These are phyloP conservation scores for Phacellophora camtschatica DNA, from an alignment of 30 jellyfish, hydroid and myxozoan genomes.

Conservation along the genomic window DNA sequence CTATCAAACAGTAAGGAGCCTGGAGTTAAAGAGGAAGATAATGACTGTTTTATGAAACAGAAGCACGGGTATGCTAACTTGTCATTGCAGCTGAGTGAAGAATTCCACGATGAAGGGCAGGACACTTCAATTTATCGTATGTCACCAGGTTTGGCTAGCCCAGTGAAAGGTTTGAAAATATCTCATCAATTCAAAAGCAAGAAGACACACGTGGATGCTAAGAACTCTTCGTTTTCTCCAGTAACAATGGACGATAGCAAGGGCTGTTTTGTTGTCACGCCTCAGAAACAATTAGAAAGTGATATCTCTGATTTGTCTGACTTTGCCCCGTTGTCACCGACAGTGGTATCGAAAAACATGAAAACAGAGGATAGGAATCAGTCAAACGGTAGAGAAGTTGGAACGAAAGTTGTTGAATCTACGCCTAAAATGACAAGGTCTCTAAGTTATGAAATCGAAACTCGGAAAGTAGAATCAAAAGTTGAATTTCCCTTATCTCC, in stretches of 20 bases:
- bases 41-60: too few relatives aligned
- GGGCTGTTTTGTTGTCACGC: background rate
- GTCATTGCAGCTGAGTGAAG: too few relatives aligned
- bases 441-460: background rate
- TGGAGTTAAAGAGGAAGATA: too few relatives aligned
- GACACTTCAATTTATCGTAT: background rate
- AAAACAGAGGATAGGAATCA: background rate
- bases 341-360: background rate
- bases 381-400: background rate
- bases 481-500: constrained; percentile 3
- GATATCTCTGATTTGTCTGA: background rate
- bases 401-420: background rate
- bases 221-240: background rate
- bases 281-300: background rate
- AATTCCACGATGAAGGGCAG: too few relatives aligned
- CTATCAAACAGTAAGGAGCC: too few relatives aligned
- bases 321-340: constrained; percentile 2
- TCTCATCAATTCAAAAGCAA: too few relatives aligned
- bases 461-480: background rate
- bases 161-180: too few relatives aligned
- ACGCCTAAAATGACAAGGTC: constrained; percentile 1
- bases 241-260: background rate
- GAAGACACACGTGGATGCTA: too few relatives aligned
- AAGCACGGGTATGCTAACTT: too few relatives aligned
- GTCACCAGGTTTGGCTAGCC: background rate